These are phyloP conservation scores for Eulemur coronatus DNA, from an alignment of 2,797 vertebrate species.

Conservation along the genomic window DNA sequence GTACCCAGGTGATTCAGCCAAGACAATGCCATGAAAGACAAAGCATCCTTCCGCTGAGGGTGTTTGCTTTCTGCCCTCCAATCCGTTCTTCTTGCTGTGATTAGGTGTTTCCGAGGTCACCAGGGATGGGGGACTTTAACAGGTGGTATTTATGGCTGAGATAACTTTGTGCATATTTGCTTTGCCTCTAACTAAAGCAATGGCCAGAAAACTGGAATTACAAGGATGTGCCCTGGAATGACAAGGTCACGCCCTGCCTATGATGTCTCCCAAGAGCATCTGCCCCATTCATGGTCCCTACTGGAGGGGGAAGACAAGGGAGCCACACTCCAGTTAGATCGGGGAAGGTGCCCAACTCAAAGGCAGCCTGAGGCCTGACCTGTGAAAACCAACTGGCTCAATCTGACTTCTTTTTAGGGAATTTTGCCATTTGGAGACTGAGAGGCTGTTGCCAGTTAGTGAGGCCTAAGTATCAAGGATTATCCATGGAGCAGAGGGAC, in stretches of 20 bases:
- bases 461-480: not conserved
- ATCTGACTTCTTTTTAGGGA: not conserved
- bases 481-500: not conserved
- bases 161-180: not conserved
- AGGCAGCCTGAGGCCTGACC: not conserved
- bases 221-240: not conserved
- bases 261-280: not conserved
- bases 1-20: not conserved
- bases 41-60: fast-evolving
- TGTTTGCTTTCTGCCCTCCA: not conserved
- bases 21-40: no score
- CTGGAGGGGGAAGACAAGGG: not conserved
- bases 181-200: not conserved
- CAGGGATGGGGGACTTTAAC: not conserved
- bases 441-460: not conserved
- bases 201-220: not conserved
- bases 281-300: not conserved
- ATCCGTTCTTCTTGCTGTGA: not conserved
- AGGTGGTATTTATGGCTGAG: not conserved
- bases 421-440: not conserved
- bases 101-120: not conserved
- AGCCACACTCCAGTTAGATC: not conserved
- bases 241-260: not conserved
- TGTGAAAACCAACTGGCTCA: not conserved
- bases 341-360: not conserved